phyloP scores from a whole-genome alignment of 2,797 vertebrate genomes.

The Champsocephalus esox region DNA sequence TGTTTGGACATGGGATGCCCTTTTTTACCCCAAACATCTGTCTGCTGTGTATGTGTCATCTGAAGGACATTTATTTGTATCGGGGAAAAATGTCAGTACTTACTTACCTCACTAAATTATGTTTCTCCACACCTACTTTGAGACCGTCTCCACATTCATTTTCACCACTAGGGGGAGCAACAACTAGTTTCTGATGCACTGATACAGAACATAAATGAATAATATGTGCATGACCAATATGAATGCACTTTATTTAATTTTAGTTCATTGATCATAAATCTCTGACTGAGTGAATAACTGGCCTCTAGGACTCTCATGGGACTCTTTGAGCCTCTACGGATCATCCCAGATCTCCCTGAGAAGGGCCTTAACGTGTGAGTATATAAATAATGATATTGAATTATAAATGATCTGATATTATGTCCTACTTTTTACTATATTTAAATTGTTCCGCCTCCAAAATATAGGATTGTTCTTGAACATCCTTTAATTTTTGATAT shows the following conservation, averaged over 20 bases:
- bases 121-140: background rate
- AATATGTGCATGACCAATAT: slow-evolving; percentile 19
- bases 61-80: background rate
- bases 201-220: slow-evolving; percentile 25
- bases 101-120: background rate
- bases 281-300: slow-evolving; percentile 17
- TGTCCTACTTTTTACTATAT: background rate
- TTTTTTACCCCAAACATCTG: background rate
- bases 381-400: too few species aligned
- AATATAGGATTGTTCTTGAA: background rate
- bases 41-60: background rate
- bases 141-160: background rate
- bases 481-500: background rate
- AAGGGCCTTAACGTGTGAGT: background rate
- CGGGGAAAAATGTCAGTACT: background rate
- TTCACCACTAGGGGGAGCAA: slow-evolving; percentile 51
- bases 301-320: background rate
- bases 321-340: background rate
- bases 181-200: background rate
- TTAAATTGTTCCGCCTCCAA: background rate
- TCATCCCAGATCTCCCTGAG: background rate
- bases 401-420: background rate
- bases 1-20: background rate
- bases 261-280: slow-evolving; percentile 32
- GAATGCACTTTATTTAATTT: slow-evolving; percentile 36